Percentiles rank a stretch among this genome's conserved stretches.
Evolutionary conservation across 2,113 vertebrate species (phyloP).

Genomic region (Odocoileus hemionus): DNA sequence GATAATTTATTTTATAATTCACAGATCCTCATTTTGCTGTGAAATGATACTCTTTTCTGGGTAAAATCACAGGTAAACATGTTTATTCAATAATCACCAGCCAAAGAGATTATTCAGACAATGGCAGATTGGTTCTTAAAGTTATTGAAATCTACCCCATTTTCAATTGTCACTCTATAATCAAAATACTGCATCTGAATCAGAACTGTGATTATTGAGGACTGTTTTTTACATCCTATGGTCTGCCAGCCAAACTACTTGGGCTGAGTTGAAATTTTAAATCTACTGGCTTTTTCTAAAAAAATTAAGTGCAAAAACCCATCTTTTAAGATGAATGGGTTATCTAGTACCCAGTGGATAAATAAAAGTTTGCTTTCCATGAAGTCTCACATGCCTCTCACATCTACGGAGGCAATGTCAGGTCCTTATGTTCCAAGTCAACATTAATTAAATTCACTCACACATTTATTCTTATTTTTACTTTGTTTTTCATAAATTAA

Average conservation of each 20-base stretch:
- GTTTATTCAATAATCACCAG: constrained; percentile 57
- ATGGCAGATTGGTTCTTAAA: constrained; percentile 63
- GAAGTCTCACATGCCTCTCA: neutral
- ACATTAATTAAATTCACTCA: neutral
- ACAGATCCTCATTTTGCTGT: constrained; percentile 63
- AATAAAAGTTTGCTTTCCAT: neutral
- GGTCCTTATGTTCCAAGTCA: neutral
- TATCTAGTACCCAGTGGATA: neutral
- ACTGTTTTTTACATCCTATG: constrained; percentile 30
- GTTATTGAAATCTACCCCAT: constrained; percentile 55
- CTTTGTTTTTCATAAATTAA: constrained; percentile 3
- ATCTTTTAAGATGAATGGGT: neutral
- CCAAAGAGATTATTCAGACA: constrained; percentile 49
- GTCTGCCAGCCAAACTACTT: constrained; percentile 54
- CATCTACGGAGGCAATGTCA: neutral
- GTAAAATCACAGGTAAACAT: constrained; percentile 68
- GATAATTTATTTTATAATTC: constrained; percentile 65
- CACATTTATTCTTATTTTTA: neutral
- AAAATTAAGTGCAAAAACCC: constrained; percentile 28
- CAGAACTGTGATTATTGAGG: constrained; percentile 57
- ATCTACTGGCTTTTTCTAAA: constrained; percentile 20
- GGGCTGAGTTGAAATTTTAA: constrained; percentile 48
- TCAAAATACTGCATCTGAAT: constrained; percentile 59
- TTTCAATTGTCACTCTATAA: constrained; percentile 53
- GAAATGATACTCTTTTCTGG: constrained; percentile 61